Percentiles rank a stretch among this genome's conserved stretches.
Conservation (phyloP, 2,888 invertebrate genomes). For the Rhagonycha fulva region DNA sequence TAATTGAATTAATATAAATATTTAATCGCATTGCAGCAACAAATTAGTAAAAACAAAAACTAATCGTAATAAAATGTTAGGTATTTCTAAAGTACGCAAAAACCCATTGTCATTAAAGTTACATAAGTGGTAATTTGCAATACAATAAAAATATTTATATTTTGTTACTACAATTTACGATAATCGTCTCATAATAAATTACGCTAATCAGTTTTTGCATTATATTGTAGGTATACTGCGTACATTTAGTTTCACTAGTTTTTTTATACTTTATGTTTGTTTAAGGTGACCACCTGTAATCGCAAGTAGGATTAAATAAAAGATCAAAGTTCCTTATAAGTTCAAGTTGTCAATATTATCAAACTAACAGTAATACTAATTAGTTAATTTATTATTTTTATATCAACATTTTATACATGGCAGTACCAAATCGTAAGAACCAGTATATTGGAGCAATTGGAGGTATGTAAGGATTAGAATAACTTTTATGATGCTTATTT, state of each 20-base stretch:
- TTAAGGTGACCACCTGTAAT: neutral
- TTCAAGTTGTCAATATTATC: too few relatives aligned
- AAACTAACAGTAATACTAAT: too few relatives aligned
- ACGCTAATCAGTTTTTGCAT: neutral
- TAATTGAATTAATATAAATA: neutral
- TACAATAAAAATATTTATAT: neutral
- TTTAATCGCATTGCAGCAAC: neutral
- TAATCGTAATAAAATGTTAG: neutral
- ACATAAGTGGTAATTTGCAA: neutral
- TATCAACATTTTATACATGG: neutral
- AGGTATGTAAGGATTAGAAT: constrained; percentile 31
- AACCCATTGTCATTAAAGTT: neutral
- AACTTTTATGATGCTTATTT: neutral
- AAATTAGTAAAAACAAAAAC: neutral
- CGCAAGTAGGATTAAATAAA: neutral
- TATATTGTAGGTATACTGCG: too few relatives aligned
- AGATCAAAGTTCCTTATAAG: neutral
- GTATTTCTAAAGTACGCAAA: neutral
- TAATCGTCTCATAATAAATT: neutral
- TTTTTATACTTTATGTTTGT: neutral
- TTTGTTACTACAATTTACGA: neutral
- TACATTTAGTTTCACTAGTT: neutral
- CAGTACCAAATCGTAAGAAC: constrained; percentile 10
- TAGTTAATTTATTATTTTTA: neutral
- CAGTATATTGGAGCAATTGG: constrained; percentile 29